These are phyloP conservation scores for Hormiphora californensis DNA, from an alignment of 37 sponge, comb jelly and placozoan genomes.

Conservation along the genomic window DNA sequence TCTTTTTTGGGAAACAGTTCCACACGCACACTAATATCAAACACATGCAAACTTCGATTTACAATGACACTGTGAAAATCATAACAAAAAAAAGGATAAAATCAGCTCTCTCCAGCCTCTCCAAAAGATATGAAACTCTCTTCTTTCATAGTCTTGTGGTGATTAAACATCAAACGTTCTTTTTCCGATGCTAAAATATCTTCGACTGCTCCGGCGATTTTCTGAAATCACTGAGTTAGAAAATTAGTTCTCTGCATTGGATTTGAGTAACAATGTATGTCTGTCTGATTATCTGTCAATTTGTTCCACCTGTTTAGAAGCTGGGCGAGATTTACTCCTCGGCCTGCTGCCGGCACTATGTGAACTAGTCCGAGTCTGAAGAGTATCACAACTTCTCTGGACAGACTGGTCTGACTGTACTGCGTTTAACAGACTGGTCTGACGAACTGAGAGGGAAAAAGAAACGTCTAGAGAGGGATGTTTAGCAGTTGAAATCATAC, in stretches of 20 bases:
- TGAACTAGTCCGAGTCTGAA: neutral
- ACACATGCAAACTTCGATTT: no score
- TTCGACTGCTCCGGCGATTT: neutral
- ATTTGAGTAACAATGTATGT: neutral
- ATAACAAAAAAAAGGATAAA: no score
- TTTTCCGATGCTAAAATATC: slow-evolving; percentile 25
- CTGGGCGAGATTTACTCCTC: neutral
- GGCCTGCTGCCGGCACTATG: neutral
- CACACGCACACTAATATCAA: no score
- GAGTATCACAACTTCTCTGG: neutral
- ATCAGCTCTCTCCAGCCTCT: neutral
- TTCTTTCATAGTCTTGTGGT: neutral
- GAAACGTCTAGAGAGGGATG: no score
- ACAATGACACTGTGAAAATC: no score
- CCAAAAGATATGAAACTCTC: slow-evolving; percentile 28
- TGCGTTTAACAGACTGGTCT: slow-evolving; percentile 1
- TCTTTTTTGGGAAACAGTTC: no score
- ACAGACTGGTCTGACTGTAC: slow-evolving; percentile 10
- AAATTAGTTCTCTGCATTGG: neutral
- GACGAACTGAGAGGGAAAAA: neutral
- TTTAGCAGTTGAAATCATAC: no score
- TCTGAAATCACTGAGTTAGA: slow-evolving; percentile 3
- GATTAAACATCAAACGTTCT: neutral
- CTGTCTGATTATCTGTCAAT: neutral
- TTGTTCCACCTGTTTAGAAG: neutral